These are phyloP conservation scores for Calidris pugnax DNA, from an alignment of 2,113 vertebrate genomes.

Conservation along the genomic window DNA sequence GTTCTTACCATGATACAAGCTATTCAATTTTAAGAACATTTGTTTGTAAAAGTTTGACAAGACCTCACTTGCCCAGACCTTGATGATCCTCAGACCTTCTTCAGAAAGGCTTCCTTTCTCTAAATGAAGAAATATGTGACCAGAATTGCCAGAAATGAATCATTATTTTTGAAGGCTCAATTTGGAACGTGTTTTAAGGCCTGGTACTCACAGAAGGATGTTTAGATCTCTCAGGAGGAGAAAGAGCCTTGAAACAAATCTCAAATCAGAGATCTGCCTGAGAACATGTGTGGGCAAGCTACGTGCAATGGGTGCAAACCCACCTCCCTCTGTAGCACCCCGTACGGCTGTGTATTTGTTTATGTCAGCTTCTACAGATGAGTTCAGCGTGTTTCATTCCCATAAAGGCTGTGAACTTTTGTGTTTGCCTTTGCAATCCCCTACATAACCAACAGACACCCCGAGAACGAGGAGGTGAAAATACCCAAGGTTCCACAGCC, in stretches of 20 bases:
- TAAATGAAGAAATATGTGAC: neutral
- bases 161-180: neutral
- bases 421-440: neutral
- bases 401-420: neutral
- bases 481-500: neutral
- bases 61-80: conserved; percentile 1
- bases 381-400: neutral
- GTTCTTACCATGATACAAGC: neutral
- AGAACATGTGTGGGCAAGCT: rapidly evolving
- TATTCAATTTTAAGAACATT: conserved; percentile 14
- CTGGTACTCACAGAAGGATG: neutral
- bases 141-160: neutral
- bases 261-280: neutral
- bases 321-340: neutral
- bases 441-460: neutral
- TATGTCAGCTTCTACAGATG: neutral
- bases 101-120: conserved; percentile 3
- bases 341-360: neutral
- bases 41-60: conserved; percentile 28
- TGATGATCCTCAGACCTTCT: conserved; percentile 4
- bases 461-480: rapidly evolving
- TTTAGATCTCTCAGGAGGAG: neutral
- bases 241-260: neutral
- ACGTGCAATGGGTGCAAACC: neutral
- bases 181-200: neutral